Percentiles rank a stretch among this genome's conserved stretches.
phyloP scores from a whole-genome alignment of 2,888 invertebrate species.

The Lepidochitona cinerea region DNA sequence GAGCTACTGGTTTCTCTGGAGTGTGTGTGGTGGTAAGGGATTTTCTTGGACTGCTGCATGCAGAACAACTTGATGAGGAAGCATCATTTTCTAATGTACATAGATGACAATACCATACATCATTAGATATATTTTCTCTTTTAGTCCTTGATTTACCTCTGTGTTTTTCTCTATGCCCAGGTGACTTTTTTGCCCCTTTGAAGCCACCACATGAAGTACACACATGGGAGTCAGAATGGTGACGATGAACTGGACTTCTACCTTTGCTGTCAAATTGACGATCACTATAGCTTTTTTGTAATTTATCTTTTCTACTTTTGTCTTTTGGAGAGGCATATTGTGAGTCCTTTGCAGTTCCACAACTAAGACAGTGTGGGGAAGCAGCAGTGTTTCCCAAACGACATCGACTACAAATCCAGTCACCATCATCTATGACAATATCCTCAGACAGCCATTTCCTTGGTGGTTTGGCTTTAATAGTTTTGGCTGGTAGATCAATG shows the following conservation, averaged over 20 bases:
- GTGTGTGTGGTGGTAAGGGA: slow-evolving; percentile 35
- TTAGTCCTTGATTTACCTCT: not conserved
- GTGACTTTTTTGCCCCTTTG: not conserved
- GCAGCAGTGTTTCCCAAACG: not conserved
- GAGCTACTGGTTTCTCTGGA: not conserved
- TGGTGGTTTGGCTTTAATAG: not conserved
- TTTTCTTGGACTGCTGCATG: slow-evolving; percentile 79
- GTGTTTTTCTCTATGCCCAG: not conserved
- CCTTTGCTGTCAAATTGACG: not conserved
- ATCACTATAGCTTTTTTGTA: not conserved
- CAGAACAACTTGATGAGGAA: slow-evolving; percentile 80
- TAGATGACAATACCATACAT: slow-evolving; percentile 74
- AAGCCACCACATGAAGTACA: not conserved
- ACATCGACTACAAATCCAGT: not conserved
- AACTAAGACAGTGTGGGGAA: not conserved
- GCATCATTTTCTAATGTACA: slow-evolving; percentile 84
- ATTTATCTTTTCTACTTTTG: not conserved
- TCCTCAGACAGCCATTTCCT: no score
- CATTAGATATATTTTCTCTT: not conserved
- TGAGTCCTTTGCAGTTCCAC: not conserved
- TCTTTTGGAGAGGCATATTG: not conserved
- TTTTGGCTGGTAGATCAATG: not conserved
- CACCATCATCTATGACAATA: not conserved
- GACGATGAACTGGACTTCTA: not conserved
- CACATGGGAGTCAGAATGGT: not conserved